Base-by-base conservation (phyloP, 2,113 vertebrate species). In the Excalfactoria chinensis region DNA sequence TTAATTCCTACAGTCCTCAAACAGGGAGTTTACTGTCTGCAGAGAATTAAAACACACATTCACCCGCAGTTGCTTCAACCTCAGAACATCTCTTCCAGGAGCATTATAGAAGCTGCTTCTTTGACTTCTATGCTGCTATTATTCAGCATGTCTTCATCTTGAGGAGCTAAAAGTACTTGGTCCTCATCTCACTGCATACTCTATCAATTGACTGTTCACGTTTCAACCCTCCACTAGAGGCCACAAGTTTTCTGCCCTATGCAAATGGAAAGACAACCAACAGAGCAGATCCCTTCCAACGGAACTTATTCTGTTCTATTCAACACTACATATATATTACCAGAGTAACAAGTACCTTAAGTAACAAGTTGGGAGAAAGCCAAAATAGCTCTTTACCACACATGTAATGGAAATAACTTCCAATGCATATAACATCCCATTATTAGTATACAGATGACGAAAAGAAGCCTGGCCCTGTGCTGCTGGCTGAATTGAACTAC, bases 211-310 rank as follows among this genome's bases (percentile, higher is more conserved):
- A 48, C 56, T 41, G 63, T 20, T 82, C 21, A 3, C 51, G 28
- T 73, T 18, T 34, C 58, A 37, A 34, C 15, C 76, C 80, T 91
- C 92, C 92, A 93, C 85, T 93, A 92, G 95, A 86, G 90, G 84
- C 53, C 58, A 67, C 58, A 48, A 89, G 41, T 60, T 88, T 92
- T 82, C 88, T 40, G 43, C 35, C 41, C 43, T 21, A 49, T 2
- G 6, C 32, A 76, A 84, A 91, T 1, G 19, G 22, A 55, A 63
- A 75, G 35, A 43, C 18, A 56, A 2, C 19, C 23, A 63, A 49
- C 80, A 74, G 9, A 11, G 17, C 10, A 58, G 32, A 32, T 20
- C 55, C 55, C 55, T n/a, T 58, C 55, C 32, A n/a, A 58, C 18
- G 4, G 55, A 58, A n/a, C 32, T 58, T 58, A 32, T 58, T n/a